phyloP scores from a whole-genome alignment of 1,140 invertebrate species.

The Brachionus angularis region DNA sequence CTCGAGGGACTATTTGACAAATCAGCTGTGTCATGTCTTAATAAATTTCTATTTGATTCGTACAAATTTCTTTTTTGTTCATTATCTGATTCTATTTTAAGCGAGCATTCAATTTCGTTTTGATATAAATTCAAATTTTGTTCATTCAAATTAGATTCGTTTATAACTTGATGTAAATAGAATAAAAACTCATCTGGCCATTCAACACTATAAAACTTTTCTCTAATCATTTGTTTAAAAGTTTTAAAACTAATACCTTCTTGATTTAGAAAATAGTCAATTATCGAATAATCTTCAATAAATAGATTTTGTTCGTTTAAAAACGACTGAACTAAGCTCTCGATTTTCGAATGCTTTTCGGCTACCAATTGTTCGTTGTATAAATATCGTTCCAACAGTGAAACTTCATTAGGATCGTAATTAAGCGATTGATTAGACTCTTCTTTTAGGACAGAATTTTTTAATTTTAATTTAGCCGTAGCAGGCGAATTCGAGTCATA shows the following conservation, averaged over 20 bases:
- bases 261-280: conserved; percentile 25
- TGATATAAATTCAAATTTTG: no score
- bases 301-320: not conserved
- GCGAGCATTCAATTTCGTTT: no score
- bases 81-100: no score
- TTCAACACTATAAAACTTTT: conserved; percentile 19
- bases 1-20: not conserved
- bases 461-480: not conserved
- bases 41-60: not conserved
- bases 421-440: conserved; percentile 8
- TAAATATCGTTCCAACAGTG: conserved; percentile 16
- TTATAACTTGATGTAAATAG: conserved; percentile 29
- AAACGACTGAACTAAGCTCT: not conserved
- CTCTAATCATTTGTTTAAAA: conserved; percentile 24
- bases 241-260: conserved; percentile 25
- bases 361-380: conserved; percentile 21
- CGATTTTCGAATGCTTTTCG: conserved; percentile 27
- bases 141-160: conserved; percentile 14
- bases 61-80: no score
- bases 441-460: conserved; percentile 4
- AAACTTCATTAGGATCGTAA: conserved; percentile 2
- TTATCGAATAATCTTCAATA: conserved; percentile 25
- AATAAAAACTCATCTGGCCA: conserved; percentile 18
- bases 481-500: not conserved
- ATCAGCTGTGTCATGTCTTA: not conserved